phyloP scores from a whole-genome alignment of 2,797 vertebrate genomes.

The Pangasius larnaudii region DNA sequence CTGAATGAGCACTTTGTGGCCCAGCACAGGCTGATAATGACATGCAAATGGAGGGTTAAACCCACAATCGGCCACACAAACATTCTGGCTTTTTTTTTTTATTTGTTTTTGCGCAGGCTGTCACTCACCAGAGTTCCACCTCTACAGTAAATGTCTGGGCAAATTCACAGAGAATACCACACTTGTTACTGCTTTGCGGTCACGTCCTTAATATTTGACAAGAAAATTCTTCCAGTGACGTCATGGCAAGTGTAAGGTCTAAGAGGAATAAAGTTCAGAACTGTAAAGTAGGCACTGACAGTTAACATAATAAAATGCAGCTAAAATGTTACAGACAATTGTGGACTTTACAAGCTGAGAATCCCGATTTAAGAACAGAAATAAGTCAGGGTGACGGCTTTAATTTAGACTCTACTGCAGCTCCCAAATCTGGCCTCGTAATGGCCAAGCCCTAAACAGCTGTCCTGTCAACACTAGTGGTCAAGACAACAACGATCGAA shows the following conservation, averaged over 20 bases:
- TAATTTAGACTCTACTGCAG: background rate
- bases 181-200: constrained; percentile 43
- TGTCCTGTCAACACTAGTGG: constrained; percentile 28
- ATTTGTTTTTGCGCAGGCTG: constrained; percentile 57
- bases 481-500: constrained; percentile 5
- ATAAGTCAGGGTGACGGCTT: background rate
- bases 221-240: constrained; percentile 39
- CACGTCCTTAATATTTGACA: constrained; percentile 37
- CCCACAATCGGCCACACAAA: constrained; percentile 79
- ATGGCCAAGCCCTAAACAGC: constrained; percentile 23
- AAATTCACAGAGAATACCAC: constrained; percentile 35
- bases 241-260: constrained; percentile 9
- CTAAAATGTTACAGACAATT: constrained; percentile 33
- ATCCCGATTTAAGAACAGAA: constrained; percentile 20
- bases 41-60: constrained; percentile 74
- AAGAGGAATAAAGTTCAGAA: constrained; percentile 11
- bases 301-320: constrained; percentile 33
- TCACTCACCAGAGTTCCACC: constrained; percentile 40
- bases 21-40: constrained; percentile 68
- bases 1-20: constrained; percentile 76
- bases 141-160: constrained; percentile 21
- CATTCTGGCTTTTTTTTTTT: constrained; percentile 61
- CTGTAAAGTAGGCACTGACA: constrained; percentile 21
- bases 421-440: background rate
- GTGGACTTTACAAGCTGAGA: constrained; percentile 24